phyloP scores from a whole-genome alignment of 2,888 invertebrate species.

The Lissocephala sabroskyi region DNA sequence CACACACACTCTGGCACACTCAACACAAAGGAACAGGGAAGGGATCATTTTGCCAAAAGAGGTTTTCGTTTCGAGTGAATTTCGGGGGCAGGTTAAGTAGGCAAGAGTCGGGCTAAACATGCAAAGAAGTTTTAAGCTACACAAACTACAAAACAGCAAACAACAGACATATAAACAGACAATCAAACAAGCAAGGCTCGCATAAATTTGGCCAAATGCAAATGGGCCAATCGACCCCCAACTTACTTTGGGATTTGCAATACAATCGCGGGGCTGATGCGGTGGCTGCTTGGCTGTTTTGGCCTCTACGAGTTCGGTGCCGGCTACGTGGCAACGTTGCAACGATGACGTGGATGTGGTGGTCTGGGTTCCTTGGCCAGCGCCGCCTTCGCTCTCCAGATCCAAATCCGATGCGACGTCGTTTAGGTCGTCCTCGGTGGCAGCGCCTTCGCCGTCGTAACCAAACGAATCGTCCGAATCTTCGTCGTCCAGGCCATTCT shows the following conservation, averaged over 20 bases:
- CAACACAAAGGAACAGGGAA: background rate
- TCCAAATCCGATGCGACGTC: slow-evolving; percentile 65
- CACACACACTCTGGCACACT: slow-evolving; percentile 13
- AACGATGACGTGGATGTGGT: slow-evolving; percentile 48
- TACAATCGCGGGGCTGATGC: slow-evolving; percentile 61
- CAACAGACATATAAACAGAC: slow-evolving; percentile 24
- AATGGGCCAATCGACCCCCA: too few relatives aligned
- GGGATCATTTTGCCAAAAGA: slow-evolving; percentile 10
- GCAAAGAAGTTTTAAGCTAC: slow-evolving; percentile 25
- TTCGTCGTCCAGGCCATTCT: slow-evolving; percentile 64
- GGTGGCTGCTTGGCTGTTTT: slow-evolving; percentile 18
- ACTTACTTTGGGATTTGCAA: slow-evolving; percentile 63
- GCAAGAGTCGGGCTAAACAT: too few relatives aligned
- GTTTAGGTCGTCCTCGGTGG: slow-evolving; percentile 69
- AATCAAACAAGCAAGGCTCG: slow-evolving; percentile 22
- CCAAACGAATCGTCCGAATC: slow-evolving; percentile 51
- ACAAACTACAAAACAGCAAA: slow-evolving; percentile 19
- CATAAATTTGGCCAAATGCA: slow-evolving; percentile 42
- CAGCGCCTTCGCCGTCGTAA: slow-evolving; percentile 49
- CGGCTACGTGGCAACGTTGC: slow-evolving; percentile 42
- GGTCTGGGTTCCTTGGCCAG: too few relatives aligned
- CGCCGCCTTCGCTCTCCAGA: slow-evolving; percentile 48
- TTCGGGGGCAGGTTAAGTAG: too few relatives aligned
- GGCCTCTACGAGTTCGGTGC: slow-evolving; percentile 38
- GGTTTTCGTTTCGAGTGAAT: slow-evolving; percentile 7